phyloP scores from a whole-genome alignment of 2,888 invertebrate species.

The Scaptomyza tumidula region DNA sequence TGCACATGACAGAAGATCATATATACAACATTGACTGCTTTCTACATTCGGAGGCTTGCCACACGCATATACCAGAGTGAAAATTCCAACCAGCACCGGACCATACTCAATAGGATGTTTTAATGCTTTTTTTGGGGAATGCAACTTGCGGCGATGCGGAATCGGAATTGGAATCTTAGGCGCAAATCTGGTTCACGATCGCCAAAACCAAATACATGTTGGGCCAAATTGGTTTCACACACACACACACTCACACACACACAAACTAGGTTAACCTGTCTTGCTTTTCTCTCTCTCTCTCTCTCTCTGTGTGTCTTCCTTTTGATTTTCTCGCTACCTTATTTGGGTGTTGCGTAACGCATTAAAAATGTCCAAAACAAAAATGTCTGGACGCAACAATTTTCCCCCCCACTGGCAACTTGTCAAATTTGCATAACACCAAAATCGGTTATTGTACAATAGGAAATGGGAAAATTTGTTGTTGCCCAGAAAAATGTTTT shows the following conservation, averaged over 20 bases:
- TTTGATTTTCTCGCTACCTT: conserved; percentile 20
- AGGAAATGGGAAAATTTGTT: conserved; percentile 51
- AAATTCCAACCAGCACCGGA: conserved; percentile 48
- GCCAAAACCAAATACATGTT: conserved; percentile 44
- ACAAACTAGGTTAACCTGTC: conserved; percentile 59
- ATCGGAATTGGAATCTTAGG: conserved; percentile 24
- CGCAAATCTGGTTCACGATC: conserved; percentile 51
- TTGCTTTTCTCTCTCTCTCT: background rate
- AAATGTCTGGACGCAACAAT: conserved; percentile 48
- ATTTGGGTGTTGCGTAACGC: conserved; percentile 52
- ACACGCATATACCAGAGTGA: conserved; percentile 53
- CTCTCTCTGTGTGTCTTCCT: background rate
- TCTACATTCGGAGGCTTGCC: conserved; percentile 24
- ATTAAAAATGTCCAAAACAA: conserved; percentile 33
- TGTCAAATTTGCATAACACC: conserved; percentile 59
- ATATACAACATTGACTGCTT: conserved; percentile 39
- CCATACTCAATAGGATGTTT: conserved; percentile 36
- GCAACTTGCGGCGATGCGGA: conserved; percentile 41
- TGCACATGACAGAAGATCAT: conserved; percentile 32
- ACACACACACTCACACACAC: background rate
- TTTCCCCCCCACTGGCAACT: conserved; percentile 51
- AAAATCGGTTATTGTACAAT: conserved; percentile 54
- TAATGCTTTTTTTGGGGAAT: conserved; percentile 21
- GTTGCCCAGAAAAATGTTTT: conserved; percentile 17
- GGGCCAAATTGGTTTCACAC: conserved; percentile 45